Conservation (phyloP, 2,888 invertebrate species). For the Caenorhabditis imperialis region DNA sequence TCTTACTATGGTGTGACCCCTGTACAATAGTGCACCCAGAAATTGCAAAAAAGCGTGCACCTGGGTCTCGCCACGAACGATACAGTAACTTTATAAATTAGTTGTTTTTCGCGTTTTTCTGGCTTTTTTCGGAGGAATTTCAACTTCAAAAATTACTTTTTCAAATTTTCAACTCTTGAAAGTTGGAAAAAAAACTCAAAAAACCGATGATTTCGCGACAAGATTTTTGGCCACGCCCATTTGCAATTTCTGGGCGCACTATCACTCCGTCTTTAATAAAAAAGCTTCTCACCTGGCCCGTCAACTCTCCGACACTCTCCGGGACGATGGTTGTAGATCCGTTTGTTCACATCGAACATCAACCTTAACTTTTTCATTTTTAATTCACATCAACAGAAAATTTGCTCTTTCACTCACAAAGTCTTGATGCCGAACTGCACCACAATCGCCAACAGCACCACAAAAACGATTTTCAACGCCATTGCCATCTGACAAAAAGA, state of each 20-base stretch:
- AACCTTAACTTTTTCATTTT: slow-evolving; percentile 48
- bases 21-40: too few relatives aligned
- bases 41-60: too few relatives aligned
- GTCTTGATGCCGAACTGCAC: slow-evolving; percentile 42
- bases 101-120: neutral
- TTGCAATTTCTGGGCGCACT: too few relatives aligned
- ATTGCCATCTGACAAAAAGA: neutral
- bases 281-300: slow-evolving; percentile 21
- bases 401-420: slow-evolving; percentile 38
- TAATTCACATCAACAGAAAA: slow-evolving; percentile 51
- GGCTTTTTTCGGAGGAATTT: neutral
- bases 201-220: too few relatives aligned
- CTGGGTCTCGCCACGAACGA: too few relatives aligned
- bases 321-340: slow-evolving; percentile 45
- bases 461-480: slow-evolving; percentile 22
- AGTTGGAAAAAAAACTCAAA: too few relatives aligned
- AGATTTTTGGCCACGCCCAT: too few relatives aligned
- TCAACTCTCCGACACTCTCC: slow-evolving; percentile 37
- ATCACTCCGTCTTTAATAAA: neutral
- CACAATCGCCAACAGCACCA: slow-evolving; percentile 28
- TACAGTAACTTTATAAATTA: too few relatives aligned
- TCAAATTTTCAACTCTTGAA: too few relatives aligned
- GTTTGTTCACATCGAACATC: slow-evolving; percentile 42
- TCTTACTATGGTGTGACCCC: too few relatives aligned
- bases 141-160: too few relatives aligned